Base-by-base conservation (phyloP, 2,888 invertebrate genomes). In the Schizaphis graminum region DNA sequence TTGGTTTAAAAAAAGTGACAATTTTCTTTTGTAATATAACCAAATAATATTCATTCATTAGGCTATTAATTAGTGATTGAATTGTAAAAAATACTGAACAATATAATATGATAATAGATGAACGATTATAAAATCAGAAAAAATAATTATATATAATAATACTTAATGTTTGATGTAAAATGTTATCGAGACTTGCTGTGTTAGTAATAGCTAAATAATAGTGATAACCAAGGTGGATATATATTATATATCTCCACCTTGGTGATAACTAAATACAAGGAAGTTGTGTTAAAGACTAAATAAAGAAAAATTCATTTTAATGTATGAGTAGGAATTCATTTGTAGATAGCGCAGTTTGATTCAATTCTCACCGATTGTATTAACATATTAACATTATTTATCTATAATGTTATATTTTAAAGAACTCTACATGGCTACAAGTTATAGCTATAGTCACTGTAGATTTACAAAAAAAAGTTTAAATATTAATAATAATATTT, bases 301-400 rank as follows among this genome's bases (percentile, higher is more conserved):
- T 67, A 67, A 49, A 90, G 90, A 26, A 90, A 67, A 26, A 10
- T 10, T 35, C 8, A 56, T 26, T 56, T 89, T 8, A 3, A 89
- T 11, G 44, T n/a, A 1, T 5, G 41, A 89, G 57, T 41, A 26
- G 3, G 3, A 44, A 41, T 11, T 3, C 41, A 10, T 24, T 11
- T 11, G 26, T 26, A 89, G 88, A 89, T 89, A 56, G 88, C 88
- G 88, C 56, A 10, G 35, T 11, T 86, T 86, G 28, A 86, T 86
- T 67, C 67, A 67, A 67, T 67, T 67, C n/a, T 67, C 16, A 67
- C n/a, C 61, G n/a, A n/a, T 35, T 35, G 67, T 67, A 28, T 28
- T 21, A 28, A 61, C 57, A 61, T 61, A 61, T 13, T 61, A 28
- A 28, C 28, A 28, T 61, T 61, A 61, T 61, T 28, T 28, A 28